Percentiles rank a stretch among this genome's conserved stretches.
phyloP scores from a whole-genome alignment of 2,113 vertebrate genomes.

The Galeopterus variegatus region DNA sequence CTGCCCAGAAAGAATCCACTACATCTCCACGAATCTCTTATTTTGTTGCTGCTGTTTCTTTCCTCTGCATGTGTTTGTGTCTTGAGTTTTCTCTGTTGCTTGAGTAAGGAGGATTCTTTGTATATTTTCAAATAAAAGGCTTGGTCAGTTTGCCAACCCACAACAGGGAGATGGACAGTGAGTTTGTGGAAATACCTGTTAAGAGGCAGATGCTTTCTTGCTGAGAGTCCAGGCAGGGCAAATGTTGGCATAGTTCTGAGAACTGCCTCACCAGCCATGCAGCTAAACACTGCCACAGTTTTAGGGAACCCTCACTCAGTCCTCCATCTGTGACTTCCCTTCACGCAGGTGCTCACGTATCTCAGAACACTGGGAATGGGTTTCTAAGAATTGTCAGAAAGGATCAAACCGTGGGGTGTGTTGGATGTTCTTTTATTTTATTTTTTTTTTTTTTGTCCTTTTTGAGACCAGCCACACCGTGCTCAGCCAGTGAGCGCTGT shows the following conservation, averaged over 20 bases:
- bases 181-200: neutral
- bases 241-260: neutral
- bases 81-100: neutral
- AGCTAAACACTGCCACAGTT: fast-evolving
- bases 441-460: too few species aligned
- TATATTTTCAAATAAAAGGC: neutral
- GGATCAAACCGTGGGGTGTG: neutral
- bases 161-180: neutral
- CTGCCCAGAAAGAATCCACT: neutral
- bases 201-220: neutral
- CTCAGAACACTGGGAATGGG: neutral
- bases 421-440: too few species aligned
- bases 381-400: neutral
- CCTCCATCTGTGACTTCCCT: neutral
- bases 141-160: neutral
- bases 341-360: neutral
- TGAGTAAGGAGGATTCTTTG: neutral
- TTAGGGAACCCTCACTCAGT: neutral
- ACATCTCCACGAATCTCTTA: neutral
- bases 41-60: neutral
- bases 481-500: too few species aligned
- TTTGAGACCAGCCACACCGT: too few species aligned
- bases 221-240: neutral
- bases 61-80: neutral
- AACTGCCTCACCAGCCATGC: neutral